Conservation (phyloP, 2,113 vertebrate genomes). For the Fregata magnificens region DNA sequence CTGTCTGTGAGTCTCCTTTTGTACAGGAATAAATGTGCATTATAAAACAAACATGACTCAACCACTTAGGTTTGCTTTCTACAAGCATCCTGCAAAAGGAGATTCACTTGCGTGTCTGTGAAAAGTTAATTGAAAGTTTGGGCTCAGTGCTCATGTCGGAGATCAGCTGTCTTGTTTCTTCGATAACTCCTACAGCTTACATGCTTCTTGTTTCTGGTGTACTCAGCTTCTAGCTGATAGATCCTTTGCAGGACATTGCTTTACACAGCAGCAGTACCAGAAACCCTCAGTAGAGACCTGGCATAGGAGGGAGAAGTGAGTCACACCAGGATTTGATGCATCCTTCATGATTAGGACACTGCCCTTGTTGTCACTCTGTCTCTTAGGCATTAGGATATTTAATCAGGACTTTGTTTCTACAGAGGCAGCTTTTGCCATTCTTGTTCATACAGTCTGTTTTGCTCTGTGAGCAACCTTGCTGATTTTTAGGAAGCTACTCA, state of each 20-base stretch:
- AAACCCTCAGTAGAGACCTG: background rate
- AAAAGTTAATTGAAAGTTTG: background rate
- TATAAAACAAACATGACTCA: background rate
- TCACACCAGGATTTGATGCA: background rate
- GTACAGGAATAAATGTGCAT: background rate
- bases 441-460: background rate
- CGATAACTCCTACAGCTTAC: background rate
- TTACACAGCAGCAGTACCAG: background rate
- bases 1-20: background rate
- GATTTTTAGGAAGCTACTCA: background rate
- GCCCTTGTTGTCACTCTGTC: background rate
- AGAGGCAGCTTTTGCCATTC: background rate
- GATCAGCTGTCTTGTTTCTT: background rate
- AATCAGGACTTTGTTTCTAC: background rate
- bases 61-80: background rate
- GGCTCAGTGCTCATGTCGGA: background rate
- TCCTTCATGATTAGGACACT: background rate
- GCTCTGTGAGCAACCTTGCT: background rate
- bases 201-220: background rate
- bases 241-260: background rate
- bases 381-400: background rate
- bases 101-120: background rate
- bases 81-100: background rate
- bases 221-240: background rate
- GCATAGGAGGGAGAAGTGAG: background rate